Conservation (phyloP, 2,113 vertebrate species). For the Ammospiza nelsoni region DNA sequence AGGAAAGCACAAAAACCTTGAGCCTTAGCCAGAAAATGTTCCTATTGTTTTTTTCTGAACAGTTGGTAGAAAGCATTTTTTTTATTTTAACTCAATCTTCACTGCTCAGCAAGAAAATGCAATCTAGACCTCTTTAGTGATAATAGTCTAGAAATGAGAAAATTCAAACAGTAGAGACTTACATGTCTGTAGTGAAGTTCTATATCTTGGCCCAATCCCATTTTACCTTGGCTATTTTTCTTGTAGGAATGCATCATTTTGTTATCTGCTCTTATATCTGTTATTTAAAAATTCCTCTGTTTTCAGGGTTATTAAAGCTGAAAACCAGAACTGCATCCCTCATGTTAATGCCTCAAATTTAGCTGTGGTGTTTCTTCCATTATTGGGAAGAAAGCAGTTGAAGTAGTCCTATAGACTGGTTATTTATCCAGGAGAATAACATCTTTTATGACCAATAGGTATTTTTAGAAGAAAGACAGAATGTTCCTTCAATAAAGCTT, state of each 20-base stretch:
- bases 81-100: constrained; percentile 30
- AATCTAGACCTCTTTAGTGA: not conserved
- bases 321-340: not conserved
- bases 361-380: not conserved
- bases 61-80: not conserved
- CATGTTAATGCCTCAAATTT: not conserved
- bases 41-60: constrained; percentile 33
- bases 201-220: not conserved
- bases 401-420: not conserved
- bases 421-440: not conserved
- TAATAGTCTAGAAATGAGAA: not conserved
- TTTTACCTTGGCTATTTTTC: not conserved
- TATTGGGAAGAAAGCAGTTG: constrained; percentile 14
- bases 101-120: not conserved
- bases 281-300: not conserved
- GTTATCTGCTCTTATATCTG: not conserved
- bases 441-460: constrained; percentile 7
- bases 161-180: not conserved
- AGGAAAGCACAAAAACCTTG: constrained; percentile 11
- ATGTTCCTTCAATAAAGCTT: constrained; percentile 37
- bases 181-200: not conserved
- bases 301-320: not conserved
- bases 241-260: not conserved
- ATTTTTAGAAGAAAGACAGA: constrained; percentile 61
- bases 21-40: not conserved